These are phyloP conservation scores for Acipenser transmontanus DNA, from an alignment of 2,797 vertebrate genomes.

Conservation along the genomic window DNA sequence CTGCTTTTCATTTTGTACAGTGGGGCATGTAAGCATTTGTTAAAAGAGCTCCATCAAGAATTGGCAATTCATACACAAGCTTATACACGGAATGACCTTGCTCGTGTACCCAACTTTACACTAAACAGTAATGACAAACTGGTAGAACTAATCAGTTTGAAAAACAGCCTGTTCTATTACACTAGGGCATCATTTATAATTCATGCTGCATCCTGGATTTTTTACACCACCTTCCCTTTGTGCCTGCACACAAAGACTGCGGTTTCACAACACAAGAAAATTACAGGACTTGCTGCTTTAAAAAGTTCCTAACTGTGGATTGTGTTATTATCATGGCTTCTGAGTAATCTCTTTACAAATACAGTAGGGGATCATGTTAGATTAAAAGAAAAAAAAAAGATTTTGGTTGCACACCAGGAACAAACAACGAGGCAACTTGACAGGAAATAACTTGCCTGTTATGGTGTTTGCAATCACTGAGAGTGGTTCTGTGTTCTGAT, in stretches of 20 bases:
- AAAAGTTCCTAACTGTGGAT: too few species aligned
- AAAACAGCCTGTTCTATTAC: neutral
- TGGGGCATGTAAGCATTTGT: neutral
- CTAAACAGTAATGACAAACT: conserved; percentile 1
- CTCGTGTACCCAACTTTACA: neutral
- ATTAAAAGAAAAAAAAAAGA: too few species aligned
- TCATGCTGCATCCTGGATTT: neutral
- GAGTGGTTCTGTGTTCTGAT: too few species aligned
- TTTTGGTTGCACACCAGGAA: too few species aligned
- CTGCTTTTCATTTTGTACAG: neutral
- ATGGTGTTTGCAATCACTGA: too few species aligned
- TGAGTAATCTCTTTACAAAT: too few species aligned
- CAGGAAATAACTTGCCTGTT: too few species aligned
- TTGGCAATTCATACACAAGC: neutral
- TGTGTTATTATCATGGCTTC: too few species aligned
- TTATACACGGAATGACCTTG: neutral
- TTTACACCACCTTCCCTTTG: neutral
- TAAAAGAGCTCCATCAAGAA: neutral
- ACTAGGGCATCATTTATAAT: neutral
- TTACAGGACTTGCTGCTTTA: too few species aligned
- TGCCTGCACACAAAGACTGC: neutral
- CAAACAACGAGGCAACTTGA: too few species aligned
- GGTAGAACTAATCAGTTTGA: neutral
- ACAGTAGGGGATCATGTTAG: too few species aligned
- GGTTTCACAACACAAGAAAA: neutral